Percentiles rank a stretch among this genome's conserved stretches.
Conservation (phyloP, 2,113 vertebrate species). For the Microcebus griseorufus region DNA sequence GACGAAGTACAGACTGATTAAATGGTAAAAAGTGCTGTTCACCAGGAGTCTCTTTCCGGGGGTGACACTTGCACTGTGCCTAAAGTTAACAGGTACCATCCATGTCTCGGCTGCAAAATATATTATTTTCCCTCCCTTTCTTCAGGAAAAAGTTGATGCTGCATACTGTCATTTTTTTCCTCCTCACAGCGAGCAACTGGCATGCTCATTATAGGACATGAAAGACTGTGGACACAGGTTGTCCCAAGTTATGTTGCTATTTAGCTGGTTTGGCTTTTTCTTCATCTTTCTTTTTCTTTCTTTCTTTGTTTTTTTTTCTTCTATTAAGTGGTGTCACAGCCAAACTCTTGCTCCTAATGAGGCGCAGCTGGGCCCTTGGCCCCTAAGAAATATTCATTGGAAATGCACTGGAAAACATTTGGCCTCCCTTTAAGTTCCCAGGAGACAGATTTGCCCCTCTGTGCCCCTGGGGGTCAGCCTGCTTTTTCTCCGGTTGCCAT, state of each 20-base stretch:
- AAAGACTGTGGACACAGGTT: not conserved
- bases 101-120: not conserved
- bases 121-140: not conserved
- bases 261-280: not conserved
- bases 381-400: not conserved
- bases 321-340: not conserved
- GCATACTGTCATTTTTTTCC: not conserved
- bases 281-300: not conserved
- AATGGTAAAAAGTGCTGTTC: slow-evolving; percentile 45
- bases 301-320: not conserved
- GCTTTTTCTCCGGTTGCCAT: not conserved
- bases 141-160: slow-evolving; percentile 14
- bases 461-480: not conserved
- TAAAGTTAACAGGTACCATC: slow-evolving; percentile 55
- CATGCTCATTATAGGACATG: not conserved
- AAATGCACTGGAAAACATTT: slow-evolving; percentile 1
- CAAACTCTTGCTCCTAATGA: slow-evolving; percentile 8
- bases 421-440: not conserved
- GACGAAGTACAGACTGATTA: slow-evolving; percentile 39
- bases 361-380: not conserved
- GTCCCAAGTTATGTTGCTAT: not conserved
- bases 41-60: not conserved
- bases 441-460: not conserved
- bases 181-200: not conserved
- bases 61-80: slow-evolving; percentile 38